Conservation (phyloP, 2,113 vertebrate species). For the Hippopotamus amphibius region DNA sequence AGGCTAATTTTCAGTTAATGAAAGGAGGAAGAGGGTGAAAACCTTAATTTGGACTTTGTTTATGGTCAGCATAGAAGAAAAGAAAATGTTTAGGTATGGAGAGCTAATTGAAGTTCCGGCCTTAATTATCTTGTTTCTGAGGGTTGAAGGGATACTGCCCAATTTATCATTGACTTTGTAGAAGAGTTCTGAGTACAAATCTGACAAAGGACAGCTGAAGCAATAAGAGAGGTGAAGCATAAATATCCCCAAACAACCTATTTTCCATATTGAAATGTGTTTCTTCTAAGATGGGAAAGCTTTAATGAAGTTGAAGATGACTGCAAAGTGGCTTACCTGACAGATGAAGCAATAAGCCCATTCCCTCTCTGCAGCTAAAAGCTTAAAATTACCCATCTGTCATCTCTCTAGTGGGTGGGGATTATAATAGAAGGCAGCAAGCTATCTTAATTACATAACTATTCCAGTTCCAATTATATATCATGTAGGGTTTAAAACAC, state of each 20-base stretch:
- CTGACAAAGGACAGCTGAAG: constrained; percentile 70
- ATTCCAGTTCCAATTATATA: constrained; percentile 64
- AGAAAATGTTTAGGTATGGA: constrained; percentile 53
- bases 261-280: constrained; percentile 76
- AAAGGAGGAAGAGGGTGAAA: background rate
- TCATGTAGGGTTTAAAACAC: constrained; percentile 54
- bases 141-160: constrained; percentile 38
- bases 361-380: constrained; percentile 69
- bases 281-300: constrained; percentile 62
- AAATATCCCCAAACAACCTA: constrained; percentile 74
- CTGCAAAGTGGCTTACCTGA: constrained; percentile 73
- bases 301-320: constrained; percentile 75
- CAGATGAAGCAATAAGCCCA: constrained; percentile 76
- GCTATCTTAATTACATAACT: constrained; percentile 73
- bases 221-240: constrained; percentile 67
- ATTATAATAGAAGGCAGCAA: constrained; percentile 57
- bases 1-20: background rate
- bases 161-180: constrained; percentile 62
- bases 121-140: constrained; percentile 62
- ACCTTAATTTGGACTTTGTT: constrained; percentile 42
- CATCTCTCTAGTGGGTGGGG: constrained; percentile 67
- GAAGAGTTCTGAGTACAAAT: constrained; percentile 52
- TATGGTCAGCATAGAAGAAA: constrained; percentile 41
- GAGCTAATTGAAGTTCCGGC: constrained; percentile 6
- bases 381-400: constrained; percentile 78